Evolutionary conservation across 1,140 invertebrate species (phyloP).

Genomic region (Mya arenaria): DNA sequence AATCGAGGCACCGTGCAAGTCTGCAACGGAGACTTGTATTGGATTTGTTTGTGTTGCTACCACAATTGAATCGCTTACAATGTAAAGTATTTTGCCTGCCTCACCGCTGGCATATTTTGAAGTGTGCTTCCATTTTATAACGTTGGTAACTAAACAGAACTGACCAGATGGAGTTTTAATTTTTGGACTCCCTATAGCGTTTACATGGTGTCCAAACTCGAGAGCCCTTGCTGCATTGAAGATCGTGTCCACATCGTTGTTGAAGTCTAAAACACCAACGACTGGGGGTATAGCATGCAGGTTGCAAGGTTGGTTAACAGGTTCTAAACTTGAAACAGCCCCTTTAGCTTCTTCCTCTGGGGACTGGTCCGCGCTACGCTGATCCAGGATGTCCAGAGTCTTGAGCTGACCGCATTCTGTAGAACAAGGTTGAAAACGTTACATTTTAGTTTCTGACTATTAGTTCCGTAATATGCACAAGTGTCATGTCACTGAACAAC

Average conservation of each 20-base stretch:
- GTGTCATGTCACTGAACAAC: no score
- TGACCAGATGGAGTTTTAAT: constrained; percentile 55
- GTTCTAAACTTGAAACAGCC: no score
- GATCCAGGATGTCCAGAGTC: constrained; percentile 89
- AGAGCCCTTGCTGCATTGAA: constrained; percentile 59
- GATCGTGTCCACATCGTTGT: constrained; percentile 25
- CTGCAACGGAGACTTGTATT: constrained; percentile 56
- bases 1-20: constrained; percentile 56
- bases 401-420: constrained; percentile 84
- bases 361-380: constrained; percentile 91
- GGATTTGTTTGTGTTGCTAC: constrained; percentile 56
- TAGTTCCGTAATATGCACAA: no score
- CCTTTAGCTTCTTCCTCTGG: no score
- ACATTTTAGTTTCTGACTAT: no score
- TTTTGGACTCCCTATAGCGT: constrained; percentile 65
- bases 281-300: constrained; percentile 62
- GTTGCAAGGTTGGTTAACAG: no score
- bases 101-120: background rate
- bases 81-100: constrained; percentile 60
- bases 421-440: constrained; percentile 79
- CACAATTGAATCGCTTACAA: constrained; percentile 62
- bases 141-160: constrained; percentile 64
- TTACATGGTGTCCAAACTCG: constrained; percentile 64
- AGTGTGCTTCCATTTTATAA: constrained; percentile 17
- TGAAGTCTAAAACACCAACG: constrained; percentile 63